Evolutionary conservation across 2,888 invertebrate species (phyloP).

Genomic region (Synergus laeviventris): DNA sequence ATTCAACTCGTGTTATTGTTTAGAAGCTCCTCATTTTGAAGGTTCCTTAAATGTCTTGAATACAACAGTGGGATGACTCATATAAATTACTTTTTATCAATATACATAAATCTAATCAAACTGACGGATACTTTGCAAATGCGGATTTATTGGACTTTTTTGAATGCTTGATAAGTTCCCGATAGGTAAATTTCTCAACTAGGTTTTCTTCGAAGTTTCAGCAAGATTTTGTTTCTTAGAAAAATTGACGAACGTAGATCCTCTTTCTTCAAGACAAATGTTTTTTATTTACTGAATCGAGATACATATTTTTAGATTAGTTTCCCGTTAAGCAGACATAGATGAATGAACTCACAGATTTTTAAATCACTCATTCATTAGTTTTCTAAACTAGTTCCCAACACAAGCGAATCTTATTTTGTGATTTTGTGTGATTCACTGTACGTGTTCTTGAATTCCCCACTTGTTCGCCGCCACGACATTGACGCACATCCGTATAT

Average conservation of each 20-base stretch:
- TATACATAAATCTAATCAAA: not conserved
- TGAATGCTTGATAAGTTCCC: not conserved
- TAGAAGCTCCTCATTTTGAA: not conserved
- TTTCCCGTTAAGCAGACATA: conserved; percentile 6
- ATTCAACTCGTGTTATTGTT: not conserved
- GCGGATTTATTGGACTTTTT: not conserved
- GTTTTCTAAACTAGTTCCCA: not conserved
- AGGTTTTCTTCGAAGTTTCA: conserved; percentile 13
- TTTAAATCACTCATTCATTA: conserved; percentile 14
- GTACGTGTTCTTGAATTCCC: conserved; percentile 35
- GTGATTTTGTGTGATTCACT: conserved; percentile 22
- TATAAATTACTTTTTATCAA: too few relatives aligned
- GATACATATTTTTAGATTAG: conserved; percentile 29
- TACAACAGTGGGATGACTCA: not conserved
- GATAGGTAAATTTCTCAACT: not conserved
- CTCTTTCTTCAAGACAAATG: not conserved
- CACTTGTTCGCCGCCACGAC: conserved; percentile 17
- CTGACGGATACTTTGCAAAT: not conserved
- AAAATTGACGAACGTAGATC: conserved; percentile 9
- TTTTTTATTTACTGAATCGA: not conserved
- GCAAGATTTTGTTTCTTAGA: not conserved
- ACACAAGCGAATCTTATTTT: conserved; percentile 25
- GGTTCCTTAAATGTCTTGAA: not conserved
- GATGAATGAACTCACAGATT: conserved; percentile 8
- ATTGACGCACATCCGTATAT: conserved; percentile 27